A percentile compares a stretch with the other conserved stretches of the same genome.
These are phyloP conservation scores for Micropoecilia bifurca DNA, from an alignment of 2,797 vertebrate genomes.

Conservation along the genomic window DNA sequence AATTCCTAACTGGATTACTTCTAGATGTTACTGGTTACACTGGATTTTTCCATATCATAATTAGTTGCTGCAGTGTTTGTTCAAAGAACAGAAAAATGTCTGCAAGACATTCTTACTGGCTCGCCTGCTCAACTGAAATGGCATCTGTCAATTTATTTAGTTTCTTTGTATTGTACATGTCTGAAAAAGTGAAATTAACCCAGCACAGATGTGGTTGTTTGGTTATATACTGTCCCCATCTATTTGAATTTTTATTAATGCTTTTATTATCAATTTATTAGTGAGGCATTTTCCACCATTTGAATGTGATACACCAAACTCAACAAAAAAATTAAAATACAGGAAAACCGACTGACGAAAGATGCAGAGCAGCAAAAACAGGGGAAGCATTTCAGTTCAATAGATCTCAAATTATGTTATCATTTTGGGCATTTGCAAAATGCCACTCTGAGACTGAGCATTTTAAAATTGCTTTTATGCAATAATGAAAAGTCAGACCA, in stretches of 20 bases:
- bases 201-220: neutral
- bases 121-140: neutral
- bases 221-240: neutral
- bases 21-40: neutral
- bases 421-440: conserved; percentile 8
- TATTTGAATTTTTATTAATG: neutral
- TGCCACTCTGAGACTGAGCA: conserved; percentile 3
- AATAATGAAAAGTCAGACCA: neutral
- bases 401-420: conserved; percentile 13
- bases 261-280: neutral
- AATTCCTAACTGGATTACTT: neutral
- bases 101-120: neutral
- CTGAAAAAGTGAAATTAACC: neutral
- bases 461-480: neutral
- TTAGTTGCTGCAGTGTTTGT: neutral
- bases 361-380: neutral
- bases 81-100: neutral
- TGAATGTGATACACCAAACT: neutral
- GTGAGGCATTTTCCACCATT: neutral
- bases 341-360: neutral
- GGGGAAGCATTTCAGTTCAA: neutral
- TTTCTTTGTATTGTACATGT: neutral
- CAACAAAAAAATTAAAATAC: neutral
- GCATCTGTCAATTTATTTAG: neutral
- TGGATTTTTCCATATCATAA: neutral